Evolutionary conservation across 2,888 invertebrate genomes (phyloP).

Genomic region (Scaptomyza reducta): DNA sequence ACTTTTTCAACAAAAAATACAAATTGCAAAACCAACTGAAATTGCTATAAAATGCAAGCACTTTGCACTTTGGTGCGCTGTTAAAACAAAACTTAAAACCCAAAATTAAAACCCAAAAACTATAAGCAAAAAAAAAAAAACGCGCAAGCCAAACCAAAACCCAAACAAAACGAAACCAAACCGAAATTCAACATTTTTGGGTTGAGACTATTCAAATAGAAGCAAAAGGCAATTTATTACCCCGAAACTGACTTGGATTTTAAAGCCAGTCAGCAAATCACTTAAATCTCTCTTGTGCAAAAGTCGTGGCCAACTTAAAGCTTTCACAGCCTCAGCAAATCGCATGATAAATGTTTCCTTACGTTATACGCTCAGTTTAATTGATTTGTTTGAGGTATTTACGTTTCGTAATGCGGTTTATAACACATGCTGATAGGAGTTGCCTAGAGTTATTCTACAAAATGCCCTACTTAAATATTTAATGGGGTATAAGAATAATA

Average conservation of each 20-base stretch:
- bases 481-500: too few species aligned
- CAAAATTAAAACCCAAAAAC: slow-evolving; percentile 64
- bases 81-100: slow-evolving; percentile 72
- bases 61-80: slow-evolving; percentile 67
- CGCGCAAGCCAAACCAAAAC: slow-evolving; percentile 1
- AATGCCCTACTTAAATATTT: neutral
- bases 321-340: slow-evolving; percentile 55
- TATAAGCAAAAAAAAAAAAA: slow-evolving; percentile 2
- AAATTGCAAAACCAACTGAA: slow-evolving; percentile 33
- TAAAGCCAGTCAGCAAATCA: slow-evolving; percentile 77
- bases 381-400: slow-evolving; percentile 32
- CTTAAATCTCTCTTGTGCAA: slow-evolving; percentile 74
- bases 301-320: slow-evolving; percentile 78
- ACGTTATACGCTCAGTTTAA: slow-evolving; percentile 33
- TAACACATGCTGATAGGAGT: neutral
- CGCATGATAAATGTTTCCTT: slow-evolving; percentile 75
- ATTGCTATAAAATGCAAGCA: slow-evolving; percentile 74
- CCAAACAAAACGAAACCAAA: slow-evolving; percentile 23
- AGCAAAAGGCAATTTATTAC: slow-evolving; percentile 65
- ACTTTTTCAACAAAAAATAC: slow-evolving; percentile 2
- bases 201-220: slow-evolving; percentile 68
- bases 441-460: neutral
- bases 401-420: neutral
- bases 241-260: slow-evolving; percentile 61
- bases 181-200: slow-evolving; percentile 68